Conservation (phyloP, 2,113 vertebrate genomes). For the Poeciliopsis turrubarensis region DNA sequence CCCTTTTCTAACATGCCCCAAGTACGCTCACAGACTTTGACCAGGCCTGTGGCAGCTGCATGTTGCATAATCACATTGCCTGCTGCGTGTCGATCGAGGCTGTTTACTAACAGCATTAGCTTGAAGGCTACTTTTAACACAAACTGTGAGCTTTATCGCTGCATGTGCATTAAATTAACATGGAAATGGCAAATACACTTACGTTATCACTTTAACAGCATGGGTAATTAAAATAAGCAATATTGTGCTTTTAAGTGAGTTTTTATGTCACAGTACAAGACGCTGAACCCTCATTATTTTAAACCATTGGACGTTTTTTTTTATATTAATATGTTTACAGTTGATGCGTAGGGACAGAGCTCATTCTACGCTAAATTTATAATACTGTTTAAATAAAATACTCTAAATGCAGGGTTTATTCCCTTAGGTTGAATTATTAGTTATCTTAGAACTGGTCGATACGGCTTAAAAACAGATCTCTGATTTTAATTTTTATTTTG, state of each 20-base stretch:
- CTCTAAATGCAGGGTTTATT: neutral
- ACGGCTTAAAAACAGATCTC: no score
- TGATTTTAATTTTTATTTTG: no score
- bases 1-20: slow-evolving; percentile 96
- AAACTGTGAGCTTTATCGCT: slow-evolving; percentile 38
- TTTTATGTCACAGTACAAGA: neutral
- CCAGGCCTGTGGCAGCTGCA: slow-evolving; percentile 73
- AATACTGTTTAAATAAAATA: neutral
- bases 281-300: neutral
- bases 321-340: neutral
- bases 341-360: neutral
- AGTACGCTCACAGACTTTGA: slow-evolving; percentile 88
- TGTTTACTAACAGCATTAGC: slow-evolving; percentile 24
- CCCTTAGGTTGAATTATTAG: neutral
- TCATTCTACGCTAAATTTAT: neutral
- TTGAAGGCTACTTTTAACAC: neutral
- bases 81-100: slow-evolving; percentile 18
- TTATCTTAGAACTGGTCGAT: no score
- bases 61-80: slow-evolving; percentile 53
- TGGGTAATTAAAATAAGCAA: slow-evolving; percentile 18
- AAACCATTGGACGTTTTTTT: neutral
- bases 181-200: slow-evolving; percentile 3
- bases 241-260: slow-evolving; percentile 20
- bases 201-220: slow-evolving; percentile 21
- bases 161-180: slow-evolving; percentile 62